phyloP scores from a whole-genome alignment of 2,113 vertebrate species.

The Rousettus leschenaultii region DNA sequence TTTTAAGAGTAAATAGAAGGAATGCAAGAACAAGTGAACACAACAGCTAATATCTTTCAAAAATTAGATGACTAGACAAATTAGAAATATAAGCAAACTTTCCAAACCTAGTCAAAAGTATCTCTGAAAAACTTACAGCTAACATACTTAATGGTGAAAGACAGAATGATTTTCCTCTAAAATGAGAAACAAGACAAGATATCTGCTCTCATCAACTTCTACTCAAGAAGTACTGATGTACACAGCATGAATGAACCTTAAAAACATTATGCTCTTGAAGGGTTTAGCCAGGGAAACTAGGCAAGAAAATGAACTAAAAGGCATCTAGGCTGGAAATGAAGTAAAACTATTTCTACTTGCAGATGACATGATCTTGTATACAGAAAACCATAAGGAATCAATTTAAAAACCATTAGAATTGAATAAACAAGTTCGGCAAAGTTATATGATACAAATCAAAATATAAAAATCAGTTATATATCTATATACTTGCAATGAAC shows the following conservation, averaged over 20 bases:
- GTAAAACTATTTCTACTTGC: neutral
- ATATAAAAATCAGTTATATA: neutral
- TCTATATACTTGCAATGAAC: neutral
- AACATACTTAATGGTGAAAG: neutral
- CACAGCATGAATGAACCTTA: no score
- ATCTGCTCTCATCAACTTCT: neutral
- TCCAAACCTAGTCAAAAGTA: neutral
- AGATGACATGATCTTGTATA: neutral
- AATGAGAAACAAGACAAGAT: neutral
- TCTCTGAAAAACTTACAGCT: neutral
- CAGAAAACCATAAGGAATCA: neutral
- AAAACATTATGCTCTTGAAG: neutral
- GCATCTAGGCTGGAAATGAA: neutral
- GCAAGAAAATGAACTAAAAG: neutral
- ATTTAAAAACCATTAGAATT: neutral
- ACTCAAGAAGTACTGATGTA: neutral
- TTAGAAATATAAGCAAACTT: neutral
- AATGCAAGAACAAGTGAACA: neutral
- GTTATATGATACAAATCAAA: neutral
- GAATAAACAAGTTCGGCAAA: neutral
- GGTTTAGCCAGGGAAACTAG: neutral
- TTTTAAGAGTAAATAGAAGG: neutral
- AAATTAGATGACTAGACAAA: neutral
- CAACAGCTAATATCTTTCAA: neutral
- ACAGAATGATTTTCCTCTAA: neutral